Evolutionary conservation across 1,140 invertebrate species (phyloP).

Genomic region (Myzus persicae): DNA sequence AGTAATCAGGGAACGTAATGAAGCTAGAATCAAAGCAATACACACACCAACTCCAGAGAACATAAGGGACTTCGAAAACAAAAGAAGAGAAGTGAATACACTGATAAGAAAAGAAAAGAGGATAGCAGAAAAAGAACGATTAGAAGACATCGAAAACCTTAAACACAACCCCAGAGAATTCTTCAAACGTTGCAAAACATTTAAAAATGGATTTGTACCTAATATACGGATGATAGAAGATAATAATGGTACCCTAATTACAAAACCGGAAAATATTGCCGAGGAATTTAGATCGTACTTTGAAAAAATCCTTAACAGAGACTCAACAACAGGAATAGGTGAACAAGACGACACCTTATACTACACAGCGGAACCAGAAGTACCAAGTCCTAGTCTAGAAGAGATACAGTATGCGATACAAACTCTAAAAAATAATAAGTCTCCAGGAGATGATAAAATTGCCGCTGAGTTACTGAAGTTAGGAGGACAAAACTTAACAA

Average conservation of each 20-base stretch:
- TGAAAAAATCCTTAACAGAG: slow-evolving; percentile 6
- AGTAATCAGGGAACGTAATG: slow-evolving; percentile 38
- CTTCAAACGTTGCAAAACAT: slow-evolving; percentile 37
- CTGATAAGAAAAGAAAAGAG: slow-evolving; percentile 38
- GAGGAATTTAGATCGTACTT: slow-evolving; percentile 25
- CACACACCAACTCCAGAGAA: slow-evolving; percentile 24
- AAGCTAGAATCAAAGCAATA: slow-evolving; percentile 40
- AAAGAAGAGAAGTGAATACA: slow-evolving; percentile 19
- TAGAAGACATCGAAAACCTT: slow-evolving; percentile 34
- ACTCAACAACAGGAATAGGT: slow-evolving; percentile 10
- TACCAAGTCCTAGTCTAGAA: no score
- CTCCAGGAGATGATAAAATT: no score
- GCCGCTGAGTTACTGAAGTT: no score
- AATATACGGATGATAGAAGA: no score
- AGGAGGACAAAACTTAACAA: slow-evolving; percentile 42
- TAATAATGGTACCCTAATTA: slow-evolving; percentile 40
- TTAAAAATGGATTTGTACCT: slow-evolving; percentile 25
- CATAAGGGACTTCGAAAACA: slow-evolving; percentile 37
- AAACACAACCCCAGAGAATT: slow-evolving; percentile 30
- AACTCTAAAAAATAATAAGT: no score
- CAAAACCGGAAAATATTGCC: slow-evolving; percentile 25
- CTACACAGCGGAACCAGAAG: background rate
- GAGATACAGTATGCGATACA: no score
- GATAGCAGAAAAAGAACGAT: slow-evolving; percentile 15
- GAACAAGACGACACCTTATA: background rate